These are phyloP conservation scores for Plutomurus gul DNA, from an alignment of 1,140 invertebrate genomes.

Conservation along the genomic window DNA sequence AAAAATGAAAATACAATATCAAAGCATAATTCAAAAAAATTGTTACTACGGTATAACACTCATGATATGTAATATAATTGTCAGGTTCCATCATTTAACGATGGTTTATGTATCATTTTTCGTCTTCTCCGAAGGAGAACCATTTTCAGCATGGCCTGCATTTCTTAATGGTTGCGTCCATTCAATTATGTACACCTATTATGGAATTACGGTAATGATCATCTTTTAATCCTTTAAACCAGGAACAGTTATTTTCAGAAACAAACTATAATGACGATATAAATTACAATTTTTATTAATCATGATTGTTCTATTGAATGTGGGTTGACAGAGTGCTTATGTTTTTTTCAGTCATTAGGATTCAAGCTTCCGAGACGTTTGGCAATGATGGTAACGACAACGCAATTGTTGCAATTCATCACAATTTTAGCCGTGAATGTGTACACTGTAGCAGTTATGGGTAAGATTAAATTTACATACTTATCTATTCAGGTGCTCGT, in stretches of 20 bases:
- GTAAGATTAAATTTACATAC: not conserved
- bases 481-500: too few relatives aligned
- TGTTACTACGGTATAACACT: too few relatives aligned
- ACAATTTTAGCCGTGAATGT: not conserved
- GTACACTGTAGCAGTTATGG: not conserved
- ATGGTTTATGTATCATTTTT: not conserved
- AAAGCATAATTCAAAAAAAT: not conserved
- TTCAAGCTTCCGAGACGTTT: not conserved
- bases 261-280: too few relatives aligned
- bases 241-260: too few relatives aligned
- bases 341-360: not conserved
- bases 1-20: too few relatives aligned
- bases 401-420: not conserved
- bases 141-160: not conserved
- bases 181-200: not conserved
- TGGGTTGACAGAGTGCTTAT: not conserved
- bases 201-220: not conserved
- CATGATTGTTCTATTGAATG: not conserved
- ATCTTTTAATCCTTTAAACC: too few relatives aligned
- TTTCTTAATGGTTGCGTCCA: not conserved
- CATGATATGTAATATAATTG: not conserved
- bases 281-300: not conserved
- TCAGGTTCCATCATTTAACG: not conserved
- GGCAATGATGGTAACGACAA: not conserved
- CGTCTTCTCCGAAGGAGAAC: not conserved